Base-by-base conservation (phyloP, 2,797 vertebrate species). In the Euphonia xanthogaster region DNA sequence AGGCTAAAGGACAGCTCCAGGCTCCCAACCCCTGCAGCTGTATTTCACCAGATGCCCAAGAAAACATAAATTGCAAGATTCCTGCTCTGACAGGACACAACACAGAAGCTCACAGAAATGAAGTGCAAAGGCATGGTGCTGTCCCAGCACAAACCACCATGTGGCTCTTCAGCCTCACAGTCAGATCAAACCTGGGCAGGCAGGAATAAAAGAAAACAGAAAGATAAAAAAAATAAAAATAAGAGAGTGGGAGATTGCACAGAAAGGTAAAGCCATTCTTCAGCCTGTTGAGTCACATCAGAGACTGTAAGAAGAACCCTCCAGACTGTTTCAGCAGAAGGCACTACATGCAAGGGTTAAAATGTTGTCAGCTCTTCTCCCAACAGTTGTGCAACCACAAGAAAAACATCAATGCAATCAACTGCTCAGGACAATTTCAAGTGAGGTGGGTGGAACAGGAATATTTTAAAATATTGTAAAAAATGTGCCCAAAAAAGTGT, bases 61-160 rank as follows among this genome's bases (percentile, higher is more conserved):
- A 80, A 88, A 91, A 54, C 25, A 63, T 20, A 55, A 62, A 70
- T 39, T 33, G 48, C 51, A 75, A 31, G 51, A 68, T 35, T 93
- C 68, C 48, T 74, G 22, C n/a, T 71, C 24, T 42, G 30, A 28
- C 17, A 79, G 45, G 30, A 67, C 39, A 74, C 25, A 33, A 19
- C 20, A 63, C 48, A 86, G 44, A 55, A 65, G 83, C 97, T 98
- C 88, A 98, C 96, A n/a, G 89, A 95, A 98, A 98, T 96, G 86
- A 84, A 58, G 96, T 86, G 14, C 94, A 93, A 95, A 98, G 96
- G 22, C 97, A 97, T 68, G 98, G 92, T 42, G 97, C 95, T n/a
- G 95, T 96, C 60, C 98, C 98, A 44, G 97, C 96, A 27, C 87
- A 86, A 78, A 98, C 95, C 88, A 98, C 97, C 96, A 96, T 95